Evolutionary conservation across 2,888 invertebrate genomes (phyloP).

Genomic region (Lutraria lutraria): DNA sequence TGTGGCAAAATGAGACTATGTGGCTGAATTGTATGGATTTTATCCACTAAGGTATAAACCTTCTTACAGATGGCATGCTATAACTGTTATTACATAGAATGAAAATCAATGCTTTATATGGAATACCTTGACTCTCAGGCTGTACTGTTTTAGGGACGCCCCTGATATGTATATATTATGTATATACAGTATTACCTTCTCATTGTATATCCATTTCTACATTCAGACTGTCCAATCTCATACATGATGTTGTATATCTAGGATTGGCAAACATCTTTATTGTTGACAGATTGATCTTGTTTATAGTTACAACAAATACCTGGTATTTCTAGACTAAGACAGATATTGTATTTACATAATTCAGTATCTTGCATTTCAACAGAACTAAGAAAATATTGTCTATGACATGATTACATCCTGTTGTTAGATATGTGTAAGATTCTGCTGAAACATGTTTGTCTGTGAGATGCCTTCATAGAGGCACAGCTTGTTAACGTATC

Average conservation of each 20-base stretch:
- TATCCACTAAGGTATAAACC: background rate
- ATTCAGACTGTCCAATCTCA: background rate
- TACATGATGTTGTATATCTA: background rate
- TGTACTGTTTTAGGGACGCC: background rate
- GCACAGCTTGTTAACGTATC: background rate
- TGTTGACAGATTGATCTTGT: background rate
- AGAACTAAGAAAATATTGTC: background rate
- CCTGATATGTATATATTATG: background rate
- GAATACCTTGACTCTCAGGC: background rate
- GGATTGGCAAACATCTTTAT: background rate
- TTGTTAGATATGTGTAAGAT: background rate
- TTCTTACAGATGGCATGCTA: background rate
- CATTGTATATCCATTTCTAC: no score
- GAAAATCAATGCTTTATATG: no score
- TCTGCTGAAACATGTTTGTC: background rate
- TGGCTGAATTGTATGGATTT: background rate
- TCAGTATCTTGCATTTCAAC: background rate
- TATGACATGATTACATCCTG: constrained; percentile 23
- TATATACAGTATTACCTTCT: no score
- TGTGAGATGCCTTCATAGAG: background rate
- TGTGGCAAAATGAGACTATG: background rate
- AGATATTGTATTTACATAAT: constrained; percentile 1
- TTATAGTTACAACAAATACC: background rate
- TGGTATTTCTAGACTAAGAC: background rate
- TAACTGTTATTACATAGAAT: no score